phyloP scores from a whole-genome alignment of 64 coral and sea anemone species.

The Pocillopora damicornis region DNA sequence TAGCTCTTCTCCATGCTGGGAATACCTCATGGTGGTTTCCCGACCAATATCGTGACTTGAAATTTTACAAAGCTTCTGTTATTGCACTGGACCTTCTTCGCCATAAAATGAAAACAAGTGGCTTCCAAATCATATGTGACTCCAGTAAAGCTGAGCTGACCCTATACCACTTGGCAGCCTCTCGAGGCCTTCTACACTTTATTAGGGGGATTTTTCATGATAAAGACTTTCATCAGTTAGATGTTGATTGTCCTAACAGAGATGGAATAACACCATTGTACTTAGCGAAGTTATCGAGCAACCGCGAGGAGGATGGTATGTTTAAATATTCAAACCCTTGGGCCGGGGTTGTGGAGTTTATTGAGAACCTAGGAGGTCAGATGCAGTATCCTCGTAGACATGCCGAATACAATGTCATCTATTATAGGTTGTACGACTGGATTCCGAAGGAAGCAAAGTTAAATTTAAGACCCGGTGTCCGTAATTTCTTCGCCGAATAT shows the following conservation, averaged over 20 bases:
- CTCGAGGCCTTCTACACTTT: constrained; percentile 21
- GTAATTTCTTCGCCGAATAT: not conserved
- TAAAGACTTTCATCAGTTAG: not conserved
- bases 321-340: not conserved
- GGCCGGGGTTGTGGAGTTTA: not conserved
- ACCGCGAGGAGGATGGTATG: not conserved
- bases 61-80: not conserved
- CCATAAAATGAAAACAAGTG: not conserved
- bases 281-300: constrained; percentile 9
- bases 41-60: not conserved
- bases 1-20: constrained; percentile 28
- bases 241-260: constrained; percentile 31
- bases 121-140: constrained; percentile 14
- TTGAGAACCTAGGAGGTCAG: not conserved
- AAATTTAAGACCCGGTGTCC: not conserved
- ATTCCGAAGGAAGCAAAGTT: not conserved
- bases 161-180: constrained; percentile 39
- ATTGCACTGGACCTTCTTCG: constrained; percentile 19
- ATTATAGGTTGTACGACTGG: constrained; percentile 28
- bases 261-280: constrained; percentile 41
- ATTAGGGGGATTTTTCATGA: constrained; percentile 16
- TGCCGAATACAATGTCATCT: not conserved
- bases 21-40: not conserved
- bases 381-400: not conserved
- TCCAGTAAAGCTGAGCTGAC: constrained; percentile 7